phyloP scores from a whole-genome alignment of 2,797 vertebrate genomes.

The Halcyon badia region DNA sequence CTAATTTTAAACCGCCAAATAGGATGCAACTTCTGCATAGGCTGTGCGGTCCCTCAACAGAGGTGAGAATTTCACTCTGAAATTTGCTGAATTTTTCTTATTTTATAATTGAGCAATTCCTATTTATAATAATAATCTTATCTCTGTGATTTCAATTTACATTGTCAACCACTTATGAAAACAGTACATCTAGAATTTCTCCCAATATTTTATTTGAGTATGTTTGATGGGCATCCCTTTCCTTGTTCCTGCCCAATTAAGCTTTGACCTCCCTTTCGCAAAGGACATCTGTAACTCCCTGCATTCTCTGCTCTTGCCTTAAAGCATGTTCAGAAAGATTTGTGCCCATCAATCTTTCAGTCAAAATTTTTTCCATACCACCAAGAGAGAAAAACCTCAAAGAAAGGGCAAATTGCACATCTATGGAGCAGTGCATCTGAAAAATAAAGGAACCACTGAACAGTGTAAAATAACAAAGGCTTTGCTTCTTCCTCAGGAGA shows the following conservation, averaged over 20 bases:
- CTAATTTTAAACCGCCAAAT: background rate
- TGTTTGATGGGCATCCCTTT: background rate
- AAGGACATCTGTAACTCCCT: background rate
- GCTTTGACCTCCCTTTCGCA: background rate
- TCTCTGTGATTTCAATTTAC: background rate
- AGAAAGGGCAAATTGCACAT: background rate
- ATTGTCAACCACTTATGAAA: background rate
- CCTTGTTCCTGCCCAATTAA: background rate
- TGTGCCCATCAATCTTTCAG: background rate
- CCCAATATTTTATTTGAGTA: background rate
- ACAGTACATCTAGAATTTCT: background rate
- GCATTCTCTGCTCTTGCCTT: background rate
- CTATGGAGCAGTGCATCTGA: background rate
- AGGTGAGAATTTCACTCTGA: background rate
- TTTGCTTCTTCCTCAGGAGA: background rate
- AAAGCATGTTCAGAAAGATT: background rate
- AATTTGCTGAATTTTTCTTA: background rate
- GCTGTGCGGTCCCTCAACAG: background rate
- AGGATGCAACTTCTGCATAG: background rate
- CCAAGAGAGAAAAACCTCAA: background rate
- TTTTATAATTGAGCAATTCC: background rate
- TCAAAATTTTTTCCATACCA: background rate
- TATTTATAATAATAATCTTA: background rate
- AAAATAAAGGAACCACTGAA: conserved; percentile 4
- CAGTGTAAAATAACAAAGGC: background rate